Percentiles rank a stretch among this genome's conserved stretches.
phyloP scores from a whole-genome alignment of 2,888 invertebrate species.

The Diogma glabrata region DNA sequence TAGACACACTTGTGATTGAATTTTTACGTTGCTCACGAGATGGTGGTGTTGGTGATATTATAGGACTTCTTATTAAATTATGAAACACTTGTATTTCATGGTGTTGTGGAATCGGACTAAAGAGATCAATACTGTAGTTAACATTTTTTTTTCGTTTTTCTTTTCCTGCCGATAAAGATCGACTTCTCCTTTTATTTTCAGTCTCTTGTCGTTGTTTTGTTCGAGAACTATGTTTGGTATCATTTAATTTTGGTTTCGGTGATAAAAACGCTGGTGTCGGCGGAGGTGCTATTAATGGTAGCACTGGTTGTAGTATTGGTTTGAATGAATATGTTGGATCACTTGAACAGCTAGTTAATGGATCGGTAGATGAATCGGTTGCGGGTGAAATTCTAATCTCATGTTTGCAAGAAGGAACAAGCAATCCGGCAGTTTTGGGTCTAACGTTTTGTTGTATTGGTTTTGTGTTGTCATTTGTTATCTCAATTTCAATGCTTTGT shows the following conservation, averaged over 20 bases:
- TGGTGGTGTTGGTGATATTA: conserved; percentile 40
- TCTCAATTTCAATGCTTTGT: conserved; percentile 23
- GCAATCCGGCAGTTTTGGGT: conserved; percentile 12
- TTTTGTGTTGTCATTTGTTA: conserved; percentile 34
- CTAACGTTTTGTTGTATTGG: conserved; percentile 22
- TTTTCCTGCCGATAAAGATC: conserved; percentile 24
- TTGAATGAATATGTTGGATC: background rate
- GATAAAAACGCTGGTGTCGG: too few species aligned
- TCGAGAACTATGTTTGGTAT: background rate
- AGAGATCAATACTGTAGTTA: conserved; percentile 39
- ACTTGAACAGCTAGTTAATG: too few species aligned
- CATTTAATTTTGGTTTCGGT: too few species aligned
- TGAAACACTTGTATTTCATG: conserved; percentile 56
- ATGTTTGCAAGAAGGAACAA: background rate
- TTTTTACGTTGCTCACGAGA: conserved; percentile 18
- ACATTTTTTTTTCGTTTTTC: conserved; percentile 26
- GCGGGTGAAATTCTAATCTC: background rate
- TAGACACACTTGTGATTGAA: conserved; percentile 1
- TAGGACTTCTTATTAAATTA: conserved; percentile 54
- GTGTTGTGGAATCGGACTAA: conserved; percentile 40
- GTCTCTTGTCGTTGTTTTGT: background rate
- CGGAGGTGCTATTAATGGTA: background rate
- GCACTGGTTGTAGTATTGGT: too few species aligned
- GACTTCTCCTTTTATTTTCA: background rate
- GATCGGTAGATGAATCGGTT: background rate